These are phyloP conservation scores for Parnassius glacialis DNA, from an alignment of 2,888 invertebrate genomes.

Conservation along the genomic window DNA sequence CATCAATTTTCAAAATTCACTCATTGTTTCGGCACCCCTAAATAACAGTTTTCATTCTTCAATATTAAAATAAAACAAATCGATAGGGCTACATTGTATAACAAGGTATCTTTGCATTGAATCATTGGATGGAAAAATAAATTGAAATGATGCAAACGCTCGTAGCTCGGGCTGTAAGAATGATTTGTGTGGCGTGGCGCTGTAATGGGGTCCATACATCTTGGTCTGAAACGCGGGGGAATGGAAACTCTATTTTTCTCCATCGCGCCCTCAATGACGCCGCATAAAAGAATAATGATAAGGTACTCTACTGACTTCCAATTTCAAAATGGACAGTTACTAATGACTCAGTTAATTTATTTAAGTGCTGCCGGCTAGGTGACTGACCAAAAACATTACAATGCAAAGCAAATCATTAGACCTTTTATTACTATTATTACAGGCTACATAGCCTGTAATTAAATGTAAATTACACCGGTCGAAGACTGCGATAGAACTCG, in stretches of 20 bases:
- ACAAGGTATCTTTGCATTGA: slow-evolving; percentile 23
- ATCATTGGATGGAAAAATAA: slow-evolving; percentile 35
- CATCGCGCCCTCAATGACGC: slow-evolving; percentile 31
- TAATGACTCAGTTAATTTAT: slow-evolving; percentile 14
- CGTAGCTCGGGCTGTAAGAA: slow-evolving; percentile 37
- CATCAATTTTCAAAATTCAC: slow-evolving; percentile 5
- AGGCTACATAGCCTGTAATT: no score
- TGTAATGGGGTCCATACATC: slow-evolving; percentile 47
- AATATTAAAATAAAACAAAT: slow-evolving; percentile 13
- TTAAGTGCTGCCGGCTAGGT: slow-evolving; percentile 1
- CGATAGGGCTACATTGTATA: slow-evolving; percentile 17
- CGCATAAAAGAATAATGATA: slow-evolving; percentile 30
- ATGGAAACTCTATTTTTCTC: slow-evolving; percentile 42
- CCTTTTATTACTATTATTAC: no score
- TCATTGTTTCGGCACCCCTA: background rate
- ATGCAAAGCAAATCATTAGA: background rate
- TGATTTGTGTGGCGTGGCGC: slow-evolving; percentile 50
- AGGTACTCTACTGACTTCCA: slow-evolving; percentile 20
- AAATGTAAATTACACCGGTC: no score
- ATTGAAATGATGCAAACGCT: slow-evolving; percentile 42
- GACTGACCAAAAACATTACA: background rate
- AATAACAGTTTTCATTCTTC: background rate
- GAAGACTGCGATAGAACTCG: no score
- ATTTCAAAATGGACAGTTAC: slow-evolving; percentile 19
- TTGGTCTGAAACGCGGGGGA: slow-evolving; percentile 29